Base-by-base conservation (phyloP, 2,888 invertebrate genomes). In the Xestobium rufovillosum region DNA sequence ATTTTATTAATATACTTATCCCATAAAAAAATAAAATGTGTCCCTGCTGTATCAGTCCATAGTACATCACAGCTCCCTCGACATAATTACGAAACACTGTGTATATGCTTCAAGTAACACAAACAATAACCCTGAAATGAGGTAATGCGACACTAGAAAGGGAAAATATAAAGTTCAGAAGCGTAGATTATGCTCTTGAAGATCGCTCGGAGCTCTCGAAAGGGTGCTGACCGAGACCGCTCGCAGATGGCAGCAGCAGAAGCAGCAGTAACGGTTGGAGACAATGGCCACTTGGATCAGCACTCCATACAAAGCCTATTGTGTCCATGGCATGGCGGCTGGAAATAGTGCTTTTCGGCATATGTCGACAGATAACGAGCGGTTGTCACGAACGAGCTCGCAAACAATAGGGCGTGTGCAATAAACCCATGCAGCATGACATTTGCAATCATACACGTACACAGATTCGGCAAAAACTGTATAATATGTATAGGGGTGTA, bases 261-360 rank as follows among this genome's bases (percentile, higher is more conserved):
- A 32, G 12, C 6, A 32, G 8, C 26, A 32, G 31, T 42, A 37
- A 36, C 33, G 35, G 38, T 17, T 42, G 29, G 43, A 48, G 45
- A 48, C 48, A 48, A 48, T 48, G 39, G 47, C 40, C 42, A 36
- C 47, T 47, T 42, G 39, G 44, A 45, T 36, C 40, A 38, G 45
- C 38, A 41, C 42, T 41, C 41, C 31, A 39, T 33, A 46, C 45
- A 46, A 48, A 40, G 42, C 43, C 41, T 34, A 40, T 48, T 48
- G 47, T 48, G 38, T 33, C 31, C n/a, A n/a, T n/a, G n/a, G 23
- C 23, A 6, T 19, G 23, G 37, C 26, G 10, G 31, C 17, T 11
- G 28, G 25, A 19, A 11, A 17, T 10, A 15, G 25, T 37, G 37
- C 26, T 37, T 32, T 37, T 37, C 37, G 37, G 37, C 37, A 37